Base-by-base conservation (phyloP, 2,888 invertebrate species). In the Tetragnatha montana region DNA sequence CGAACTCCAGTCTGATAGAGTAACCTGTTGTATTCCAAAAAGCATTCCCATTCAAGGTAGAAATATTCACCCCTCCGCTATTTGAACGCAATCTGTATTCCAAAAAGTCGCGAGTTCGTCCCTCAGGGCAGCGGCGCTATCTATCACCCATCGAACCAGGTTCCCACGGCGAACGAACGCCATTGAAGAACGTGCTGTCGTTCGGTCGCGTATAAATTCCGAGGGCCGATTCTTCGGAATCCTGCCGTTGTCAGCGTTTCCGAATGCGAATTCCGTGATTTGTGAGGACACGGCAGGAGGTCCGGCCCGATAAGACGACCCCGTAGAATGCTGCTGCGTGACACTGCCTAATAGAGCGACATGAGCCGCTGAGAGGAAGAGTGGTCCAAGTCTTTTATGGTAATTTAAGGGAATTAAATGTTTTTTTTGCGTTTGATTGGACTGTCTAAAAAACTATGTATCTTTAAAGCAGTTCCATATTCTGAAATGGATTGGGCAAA, bases 261-360 rank as follows among this genome's bases (percentile, higher is more conserved):
- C 50, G 35, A 71, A 82, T 78, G 35, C 14, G 51, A 50, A 50
- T 51, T n/a, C 50, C 60, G 50, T 82, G 82, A 82, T 82, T 82
- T 82, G 82, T 82, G 82, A 74, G 51, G 82, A 51, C 82, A 35
- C 82, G 51, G 82, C 73, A 73, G 82, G 82, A 73, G 82, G 82
- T 82, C 82, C 49, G 8, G 73, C 22, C 14, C 7, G 74, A 74
- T 74, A 74, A 73, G 73, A 60, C 10, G 17, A 17, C 73, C 81
- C 12, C 21, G n/a, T 50, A 71, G 69, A 10, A 70, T n/a, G 71
- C 50, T 81, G 14, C 76, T 76, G 49, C 82, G 74, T 82, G 82
- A 82, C 82, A 60, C 51, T 21, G 51, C 73, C 51, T 82, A 50
- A 69, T 81, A 81, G 35, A 68, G 35, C 1, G 19, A 76, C 50